These are phyloP conservation scores for Coronaproctus castanopsis DNA, from an alignment of 2,888 invertebrate species.

Conservation along the genomic window DNA sequence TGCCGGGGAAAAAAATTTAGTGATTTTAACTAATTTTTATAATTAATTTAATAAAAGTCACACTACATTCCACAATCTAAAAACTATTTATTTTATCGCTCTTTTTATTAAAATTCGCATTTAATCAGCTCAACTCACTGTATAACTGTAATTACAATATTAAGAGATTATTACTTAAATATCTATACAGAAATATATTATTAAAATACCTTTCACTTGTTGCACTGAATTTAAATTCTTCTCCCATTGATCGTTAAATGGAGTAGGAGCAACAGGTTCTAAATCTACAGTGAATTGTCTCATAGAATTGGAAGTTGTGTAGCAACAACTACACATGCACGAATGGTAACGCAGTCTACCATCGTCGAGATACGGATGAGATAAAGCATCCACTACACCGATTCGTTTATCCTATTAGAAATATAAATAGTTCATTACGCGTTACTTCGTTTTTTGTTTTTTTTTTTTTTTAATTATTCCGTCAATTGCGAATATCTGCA, in stretches of 20 bases:
- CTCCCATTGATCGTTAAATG: constrained; percentile 94
- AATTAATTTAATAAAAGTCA: no score
- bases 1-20: no score
- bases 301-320: constrained; percentile 43
- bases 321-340: constrained; percentile 99
- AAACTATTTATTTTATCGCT: no score
- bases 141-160: constrained; percentile 8
- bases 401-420: constrained; percentile 66
- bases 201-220: constrained; percentile 89
- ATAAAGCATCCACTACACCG: constrained; percentile 80
- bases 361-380: constrained; percentile 94
- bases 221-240: constrained; percentile 77
- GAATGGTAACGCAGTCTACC: constrained; percentile 96
- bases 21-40: no score
- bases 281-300: constrained; percentile 75
- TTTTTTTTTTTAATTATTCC: no score
- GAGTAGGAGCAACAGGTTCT: constrained; percentile 72
- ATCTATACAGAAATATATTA: constrained; percentile 6
- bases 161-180: constrained; percentile 2
- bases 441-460: no score
- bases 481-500: neutral
- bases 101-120: no score
- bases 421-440: no score
- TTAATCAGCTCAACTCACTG: neutral
- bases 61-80: no score